phyloP scores from a whole-genome alignment of 2,797 vertebrate species.

The Fringilla coelebs region DNA sequence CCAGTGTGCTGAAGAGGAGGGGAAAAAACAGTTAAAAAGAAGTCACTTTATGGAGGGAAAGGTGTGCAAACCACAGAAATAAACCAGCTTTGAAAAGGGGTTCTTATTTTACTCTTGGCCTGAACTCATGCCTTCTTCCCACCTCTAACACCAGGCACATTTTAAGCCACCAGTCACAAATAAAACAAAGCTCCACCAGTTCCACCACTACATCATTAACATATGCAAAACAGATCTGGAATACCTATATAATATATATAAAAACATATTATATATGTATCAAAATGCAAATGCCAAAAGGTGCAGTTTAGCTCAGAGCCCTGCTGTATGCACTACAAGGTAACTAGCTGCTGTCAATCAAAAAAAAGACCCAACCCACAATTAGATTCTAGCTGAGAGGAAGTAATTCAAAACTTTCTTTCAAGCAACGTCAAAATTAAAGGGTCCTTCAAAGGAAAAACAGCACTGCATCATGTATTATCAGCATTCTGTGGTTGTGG shows the following conservation, averaged over 20 bases:
- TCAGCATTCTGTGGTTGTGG: conserved; percentile 43
- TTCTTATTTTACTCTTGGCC: conserved; percentile 62
- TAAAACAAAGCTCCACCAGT: conserved; percentile 58
- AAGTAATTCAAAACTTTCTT: conserved; percentile 50
- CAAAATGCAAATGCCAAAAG: conserved; percentile 65
- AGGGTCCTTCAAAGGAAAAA: conserved; percentile 27
- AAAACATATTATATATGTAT: conserved; percentile 71
- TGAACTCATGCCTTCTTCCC: conserved; percentile 50
- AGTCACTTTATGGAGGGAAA: conserved; percentile 33
- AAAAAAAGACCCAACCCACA: conserved; percentile 19
- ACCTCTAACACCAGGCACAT: conserved; percentile 59
- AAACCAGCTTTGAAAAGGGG: conserved; percentile 52
- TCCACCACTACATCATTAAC: conserved; percentile 60
- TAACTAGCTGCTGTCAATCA: conserved; percentile 59
- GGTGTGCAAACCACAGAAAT: conserved; percentile 64
- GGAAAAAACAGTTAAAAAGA: neutral
- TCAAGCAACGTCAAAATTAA: conserved; percentile 36
- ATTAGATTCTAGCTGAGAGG: conserved; percentile 41
- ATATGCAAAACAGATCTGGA: conserved; percentile 62
- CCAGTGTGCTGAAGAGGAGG: neutral
- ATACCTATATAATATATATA: conserved; percentile 67
- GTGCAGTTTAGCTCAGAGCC: conserved; percentile 51
- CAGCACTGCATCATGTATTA: conserved; percentile 25
- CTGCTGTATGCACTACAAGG: conserved; percentile 46
- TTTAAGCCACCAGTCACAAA: conserved; percentile 56